A percentile compares a stretch with the other conserved stretches of the same genome.
Conservation (phyloP, 1,140 invertebrate genomes). For the Musca vetustissima region DNA sequence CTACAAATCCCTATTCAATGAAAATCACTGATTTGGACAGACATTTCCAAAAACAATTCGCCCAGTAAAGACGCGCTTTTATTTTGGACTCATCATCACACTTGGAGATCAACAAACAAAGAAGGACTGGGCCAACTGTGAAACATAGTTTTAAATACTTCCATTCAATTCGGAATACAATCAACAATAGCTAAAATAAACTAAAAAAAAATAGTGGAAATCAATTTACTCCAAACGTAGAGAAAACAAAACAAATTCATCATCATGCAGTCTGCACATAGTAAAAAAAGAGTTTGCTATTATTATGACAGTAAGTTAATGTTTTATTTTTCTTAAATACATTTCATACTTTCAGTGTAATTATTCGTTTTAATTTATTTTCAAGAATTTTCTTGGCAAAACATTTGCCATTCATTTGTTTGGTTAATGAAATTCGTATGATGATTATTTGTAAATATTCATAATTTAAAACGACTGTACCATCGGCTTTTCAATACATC, state of each 20-base stretch:
- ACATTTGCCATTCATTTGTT: too few species aligned
- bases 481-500: conserved; percentile 30
- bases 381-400: background rate
- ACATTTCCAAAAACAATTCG: conserved; percentile 17
- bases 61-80: conserved; percentile 16
- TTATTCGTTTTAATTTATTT: background rate
- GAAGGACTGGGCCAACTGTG: background rate
- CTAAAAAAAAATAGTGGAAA: too few species aligned
- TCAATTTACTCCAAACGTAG: too few species aligned
- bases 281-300: conserved; percentile 93
- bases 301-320: conserved; percentile 96
- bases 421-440: background rate
- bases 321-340: too few species aligned
- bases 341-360: background rate
- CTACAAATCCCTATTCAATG: too few species aligned
- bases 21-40: too few species aligned
- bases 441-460: conserved; percentile 37
- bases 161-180: background rate
- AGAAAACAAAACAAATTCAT: background rate
- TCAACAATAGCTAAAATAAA: too few species aligned
- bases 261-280: conserved; percentile 71
- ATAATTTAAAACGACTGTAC: conserved; percentile 51
- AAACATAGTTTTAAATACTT: background rate
- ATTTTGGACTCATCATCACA: background rate
- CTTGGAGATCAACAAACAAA: background rate